Evolutionary conservation across 2,888 invertebrate genomes (phyloP), one percentile per base, ranked within the genome.

Genomic region (Emmelina monodactyla): DNA sequence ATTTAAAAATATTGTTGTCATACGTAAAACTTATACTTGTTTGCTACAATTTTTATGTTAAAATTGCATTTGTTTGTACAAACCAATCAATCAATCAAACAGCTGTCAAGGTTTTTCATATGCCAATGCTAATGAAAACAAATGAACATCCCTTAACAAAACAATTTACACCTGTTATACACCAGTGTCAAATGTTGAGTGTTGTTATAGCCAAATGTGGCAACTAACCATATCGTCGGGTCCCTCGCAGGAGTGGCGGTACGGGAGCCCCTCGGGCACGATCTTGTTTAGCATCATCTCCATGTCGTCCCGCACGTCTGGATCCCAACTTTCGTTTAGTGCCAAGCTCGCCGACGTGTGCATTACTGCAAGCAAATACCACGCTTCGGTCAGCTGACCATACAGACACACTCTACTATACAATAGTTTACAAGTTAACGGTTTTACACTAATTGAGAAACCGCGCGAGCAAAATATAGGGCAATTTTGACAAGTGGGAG

Each of bases 221-320:
- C 19, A 19, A 55, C 83, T 85, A 75, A 96, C 97, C 97, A 97
- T 97, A 72, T 97, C 97, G 75, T 97, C 97, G 46, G 97, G 96
- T 49, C 97, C 97, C 85, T 97, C 97, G 80, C 95, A 95, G 45
- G 94, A 93, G 82, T 97, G 97, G 76, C 93, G 88, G 76, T 96
- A 97, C 57, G 92, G 92, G 79, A 94, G 86, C 58, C 92, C 94
- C 87, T 97, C 97, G 70, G 97, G 97, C 80, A 97, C 94, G 79
- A 97, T 92, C 87, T 94, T 95, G 82, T 97, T 97, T 76, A 97
- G 86, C 94, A 97, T 95, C 94, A 96, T 97, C 83, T 97, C 97
- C 94, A 97, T 97, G 71, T 97, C 97, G 69, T 94, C 94, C 80
- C 95, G 87, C 44, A 96, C 96, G 78, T 94, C 94, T 47, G 95